Base-by-base conservation (phyloP, 2,888 invertebrate genomes). In the Phaedon cochleariae region DNA sequence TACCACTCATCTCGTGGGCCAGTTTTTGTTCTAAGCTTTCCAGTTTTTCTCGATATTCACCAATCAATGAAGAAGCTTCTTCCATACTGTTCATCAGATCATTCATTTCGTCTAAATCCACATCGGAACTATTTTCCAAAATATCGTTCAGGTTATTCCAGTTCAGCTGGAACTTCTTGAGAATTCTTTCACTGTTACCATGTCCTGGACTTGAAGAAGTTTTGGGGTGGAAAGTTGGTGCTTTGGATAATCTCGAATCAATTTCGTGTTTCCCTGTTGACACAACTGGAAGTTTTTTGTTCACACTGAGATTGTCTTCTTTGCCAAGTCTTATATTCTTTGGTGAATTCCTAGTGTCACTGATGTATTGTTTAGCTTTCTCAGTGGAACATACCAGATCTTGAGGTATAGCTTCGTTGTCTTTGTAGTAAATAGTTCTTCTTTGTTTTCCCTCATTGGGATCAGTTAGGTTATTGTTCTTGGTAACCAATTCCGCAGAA, bases 101-200 rank as follows among this genome's bases (percentile, higher is more conserved):
- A 17, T 67, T 71, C 0, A 73, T 63, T 62, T 72, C 72, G 0
- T 59, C 53, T 10, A 51, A 45, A 29, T 73, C 68, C 2, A 62
- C 64, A 0, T 62, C 64, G 1, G 57, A 57, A 34, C 58, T 62
- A 20, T 66, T 59, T 21, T 71, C 65, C 15, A 63, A 21, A 29
- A 73, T 69, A 46, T 70, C 66, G 17, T 65, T 65, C 26, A 73
- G 26, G 18, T 67, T 67, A 18, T 64, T 53, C 71, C 71, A 73
- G 20, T 67, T 53, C 9, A 58, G 65, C 5, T 71, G 70, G 7
- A 73, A 54, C 57, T 71, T 65, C 18, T 62, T 69, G 12, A 71
- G 58, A 12, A 71, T 18, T 58, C 59, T 71, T 0, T 72, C 71
- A 0, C 64, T 66, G 12, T 65, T 51, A n/a, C 15, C 3, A 4